These are phyloP conservation scores for Silurus lanzhouensis DNA, from an alignment of 2,797 vertebrate genomes.

Conservation along the genomic window DNA sequence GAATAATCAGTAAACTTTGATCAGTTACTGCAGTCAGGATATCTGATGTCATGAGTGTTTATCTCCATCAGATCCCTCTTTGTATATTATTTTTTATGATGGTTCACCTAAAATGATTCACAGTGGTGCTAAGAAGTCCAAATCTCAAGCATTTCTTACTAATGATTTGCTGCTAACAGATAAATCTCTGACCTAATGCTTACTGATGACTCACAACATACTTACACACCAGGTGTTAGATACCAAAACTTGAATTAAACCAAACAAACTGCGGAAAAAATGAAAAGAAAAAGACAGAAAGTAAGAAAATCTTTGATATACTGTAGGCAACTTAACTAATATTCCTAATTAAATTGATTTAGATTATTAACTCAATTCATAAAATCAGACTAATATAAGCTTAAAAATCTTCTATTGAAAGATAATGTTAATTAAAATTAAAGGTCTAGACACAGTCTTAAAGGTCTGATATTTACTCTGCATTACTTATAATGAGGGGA, in stretches of 20 bases:
- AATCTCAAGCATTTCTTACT: not conserved
- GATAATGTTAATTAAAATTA: not conserved
- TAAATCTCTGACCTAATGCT: not conserved
- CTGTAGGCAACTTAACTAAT: not conserved
- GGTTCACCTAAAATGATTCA: not conserved
- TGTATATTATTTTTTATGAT: not conserved
- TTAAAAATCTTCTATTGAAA: not conserved
- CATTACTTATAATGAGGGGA: not conserved
- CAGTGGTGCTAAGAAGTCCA: not conserved
- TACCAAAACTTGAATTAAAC: not conserved
- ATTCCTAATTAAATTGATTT: not conserved
- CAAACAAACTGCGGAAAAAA: not conserved
- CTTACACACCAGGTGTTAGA: not conserved
- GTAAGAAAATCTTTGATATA: not conserved
- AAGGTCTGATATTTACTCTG: not conserved
- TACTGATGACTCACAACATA: not conserved
- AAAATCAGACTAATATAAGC: not conserved
- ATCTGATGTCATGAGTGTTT: conserved; percentile 26
- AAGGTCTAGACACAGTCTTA: not conserved
- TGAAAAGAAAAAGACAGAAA: not conserved
- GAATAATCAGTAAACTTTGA: conserved; percentile 6
- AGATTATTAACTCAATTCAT: too few relatives aligned
- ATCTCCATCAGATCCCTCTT: not conserved
- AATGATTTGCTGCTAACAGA: not conserved
- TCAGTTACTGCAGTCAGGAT: conserved; percentile 2